These are phyloP conservation scores for Coleophora flavipennella DNA, from an alignment of 2,888 invertebrate species.

Conservation along the genomic window DNA sequence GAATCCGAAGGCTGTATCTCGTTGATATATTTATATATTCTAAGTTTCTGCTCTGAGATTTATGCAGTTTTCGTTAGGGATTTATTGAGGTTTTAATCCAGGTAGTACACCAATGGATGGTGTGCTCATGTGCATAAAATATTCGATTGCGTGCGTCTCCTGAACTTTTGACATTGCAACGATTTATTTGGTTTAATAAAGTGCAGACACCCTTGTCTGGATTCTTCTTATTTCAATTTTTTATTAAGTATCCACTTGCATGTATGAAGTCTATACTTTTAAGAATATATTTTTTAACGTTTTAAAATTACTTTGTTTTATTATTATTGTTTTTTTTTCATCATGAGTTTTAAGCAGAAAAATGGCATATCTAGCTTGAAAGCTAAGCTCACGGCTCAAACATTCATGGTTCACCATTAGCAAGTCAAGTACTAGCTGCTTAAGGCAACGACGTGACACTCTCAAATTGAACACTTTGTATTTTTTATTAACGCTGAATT, in stretches of 20 bases:
- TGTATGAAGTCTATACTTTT: no score
- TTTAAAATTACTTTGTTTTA: no score
- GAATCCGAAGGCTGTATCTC: constrained; percentile 62
- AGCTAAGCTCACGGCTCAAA: constrained; percentile 7
- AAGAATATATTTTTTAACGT: no score
- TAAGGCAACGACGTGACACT: constrained; percentile 14
- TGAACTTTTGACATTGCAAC: not conserved
- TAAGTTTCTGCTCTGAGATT: constrained; percentile 43
- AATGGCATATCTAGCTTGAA: constrained; percentile 5
- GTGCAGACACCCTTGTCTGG: no score
- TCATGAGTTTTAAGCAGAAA: not conserved
- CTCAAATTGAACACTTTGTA: constrained; percentile 11
- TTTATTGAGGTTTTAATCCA: constrained; percentile 51
- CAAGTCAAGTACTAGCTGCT: constrained; percentile 18
- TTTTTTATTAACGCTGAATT: constrained; percentile 15
- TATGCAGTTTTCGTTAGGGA: constrained; percentile 44
- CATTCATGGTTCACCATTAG: constrained; percentile 15
- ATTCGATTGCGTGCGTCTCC: constrained; percentile 1
- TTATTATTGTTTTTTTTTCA: no score
- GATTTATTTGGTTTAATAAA: no score
- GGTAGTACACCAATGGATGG: constrained; percentile 29
- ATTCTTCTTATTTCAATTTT: no score
- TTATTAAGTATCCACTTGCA: no score
- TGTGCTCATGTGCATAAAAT: not conserved
- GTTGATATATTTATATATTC: constrained; percentile 57